A percentile compares a stretch with the other conserved stretches of the same genome.
These are phyloP conservation scores for Tringa solitaria DNA, from an alignment of 2,113 vertebrate genomes.

Conservation along the genomic window DNA sequence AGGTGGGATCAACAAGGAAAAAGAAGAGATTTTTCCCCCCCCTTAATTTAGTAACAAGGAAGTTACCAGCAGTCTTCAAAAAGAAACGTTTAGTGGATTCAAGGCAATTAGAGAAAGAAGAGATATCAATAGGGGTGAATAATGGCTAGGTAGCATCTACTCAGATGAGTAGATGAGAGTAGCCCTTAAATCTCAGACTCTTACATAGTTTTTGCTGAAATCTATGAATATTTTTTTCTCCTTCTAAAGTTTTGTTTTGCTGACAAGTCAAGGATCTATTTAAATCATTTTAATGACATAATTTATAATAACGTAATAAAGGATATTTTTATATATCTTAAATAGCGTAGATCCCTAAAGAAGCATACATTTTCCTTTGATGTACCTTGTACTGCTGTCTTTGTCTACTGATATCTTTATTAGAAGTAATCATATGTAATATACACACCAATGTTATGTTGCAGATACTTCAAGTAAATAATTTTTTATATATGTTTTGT, in stretches of 20 bases:
- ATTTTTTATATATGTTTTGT: background rate
- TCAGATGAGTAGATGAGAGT: no score
- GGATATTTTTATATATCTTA: background rate
- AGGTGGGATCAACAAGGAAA: background rate
- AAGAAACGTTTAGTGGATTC: background rate
- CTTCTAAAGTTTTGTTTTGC: background rate
- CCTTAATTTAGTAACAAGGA: background rate
- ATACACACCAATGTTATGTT: background rate
- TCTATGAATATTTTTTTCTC: background rate
- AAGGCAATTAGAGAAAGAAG: background rate
- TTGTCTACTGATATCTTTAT: background rate
- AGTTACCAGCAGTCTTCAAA: background rate
- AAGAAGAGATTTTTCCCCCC: background rate
- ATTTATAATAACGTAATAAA: background rate
- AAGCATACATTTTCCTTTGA: background rate
- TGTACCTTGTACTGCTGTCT: background rate
- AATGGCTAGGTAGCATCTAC: background rate
- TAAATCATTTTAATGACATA: background rate
- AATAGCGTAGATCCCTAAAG: background rate
- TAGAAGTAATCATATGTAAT: background rate
- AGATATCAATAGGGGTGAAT: background rate
- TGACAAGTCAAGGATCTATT: background rate
- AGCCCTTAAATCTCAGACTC: background rate
- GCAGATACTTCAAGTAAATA: background rate
- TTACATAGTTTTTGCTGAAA: background rate